Percentiles rank a stretch among this genome's conserved stretches.
Evolutionary conservation across 2,888 invertebrate species (phyloP).

Genomic region (Drosophila yooni): DNA sequence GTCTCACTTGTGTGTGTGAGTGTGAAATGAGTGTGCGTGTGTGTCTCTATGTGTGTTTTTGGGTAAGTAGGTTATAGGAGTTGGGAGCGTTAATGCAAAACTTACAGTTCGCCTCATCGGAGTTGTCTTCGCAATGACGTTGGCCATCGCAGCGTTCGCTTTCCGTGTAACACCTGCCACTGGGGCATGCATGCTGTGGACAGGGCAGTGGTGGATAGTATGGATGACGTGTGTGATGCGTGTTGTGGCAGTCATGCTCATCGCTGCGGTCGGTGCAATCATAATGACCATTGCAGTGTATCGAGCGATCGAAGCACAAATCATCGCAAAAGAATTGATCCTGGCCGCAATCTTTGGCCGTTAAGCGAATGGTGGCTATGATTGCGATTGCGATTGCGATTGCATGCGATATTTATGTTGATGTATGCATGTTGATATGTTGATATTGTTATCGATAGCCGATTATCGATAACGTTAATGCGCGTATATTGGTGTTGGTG

Average conservation of each 20-base stretch:
- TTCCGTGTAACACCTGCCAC: slow-evolving; percentile 85
- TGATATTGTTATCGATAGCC: slow-evolving; percentile 20
- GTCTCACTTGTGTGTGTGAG: neutral
- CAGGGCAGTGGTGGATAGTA: slow-evolving; percentile 66
- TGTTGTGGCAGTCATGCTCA: slow-evolving; percentile 84
- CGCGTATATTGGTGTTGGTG: slow-evolving; percentile 14
- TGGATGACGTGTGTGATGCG: slow-evolving; percentile 56
- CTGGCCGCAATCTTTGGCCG: slow-evolving; percentile 79
- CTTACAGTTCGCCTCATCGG: slow-evolving; percentile 87
- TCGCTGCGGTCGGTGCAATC: slow-evolving; percentile 89
- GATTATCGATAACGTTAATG: slow-evolving; percentile 12
- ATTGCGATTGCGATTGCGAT: slow-evolving; percentile 32
- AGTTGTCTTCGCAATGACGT: slow-evolving; percentile 87
- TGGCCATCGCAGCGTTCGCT: slow-evolving; percentile 86
- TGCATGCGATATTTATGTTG: slow-evolving; percentile 35
- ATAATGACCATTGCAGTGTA: slow-evolving; percentile 87
- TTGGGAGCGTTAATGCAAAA: slow-evolving; percentile 39
- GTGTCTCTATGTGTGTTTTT: neutral
- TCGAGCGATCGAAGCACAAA: slow-evolving; percentile 87
- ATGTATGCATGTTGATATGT: slow-evolving; percentile 21
- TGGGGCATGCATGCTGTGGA: slow-evolving; percentile 86
- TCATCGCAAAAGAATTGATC: slow-evolving; percentile 87
- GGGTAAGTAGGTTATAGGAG: slow-evolving; percentile 1
- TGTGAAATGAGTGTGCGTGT: neutral
- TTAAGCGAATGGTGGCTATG: slow-evolving; percentile 72